phyloP scores from a whole-genome alignment of 2,113 vertebrate species.

The Oncorhynchus keta region DNA sequence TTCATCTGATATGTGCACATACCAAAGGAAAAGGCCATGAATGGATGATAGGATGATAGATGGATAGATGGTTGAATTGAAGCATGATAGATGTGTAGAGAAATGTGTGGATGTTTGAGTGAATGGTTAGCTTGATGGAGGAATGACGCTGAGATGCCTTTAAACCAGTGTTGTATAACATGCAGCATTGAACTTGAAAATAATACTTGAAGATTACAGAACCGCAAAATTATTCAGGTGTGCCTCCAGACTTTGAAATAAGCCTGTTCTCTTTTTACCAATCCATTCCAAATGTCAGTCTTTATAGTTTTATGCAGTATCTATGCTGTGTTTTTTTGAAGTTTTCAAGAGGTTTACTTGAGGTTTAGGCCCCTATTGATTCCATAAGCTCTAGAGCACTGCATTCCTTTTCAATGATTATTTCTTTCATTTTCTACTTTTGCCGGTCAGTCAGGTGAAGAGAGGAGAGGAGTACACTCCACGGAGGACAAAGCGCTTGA shows the following conservation, averaged over 20 bases:
- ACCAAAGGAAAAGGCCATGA: constrained; percentile 6
- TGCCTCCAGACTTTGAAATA: constrained; percentile 12
- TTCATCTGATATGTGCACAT: not conserved
- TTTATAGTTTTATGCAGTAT: not conserved
- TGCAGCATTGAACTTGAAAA: constrained; percentile 6
- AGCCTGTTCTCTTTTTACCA: not conserved
- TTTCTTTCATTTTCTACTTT: not conserved
- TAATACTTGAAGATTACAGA: constrained; percentile 10
- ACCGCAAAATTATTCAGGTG: not conserved
- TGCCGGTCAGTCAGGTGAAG: not conserved
- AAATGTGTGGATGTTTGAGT: constrained; percentile 14
- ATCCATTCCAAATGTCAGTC: not conserved
- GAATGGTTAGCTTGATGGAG: constrained; percentile 15
- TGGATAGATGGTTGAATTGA: constrained; percentile 19
- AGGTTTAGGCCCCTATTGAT: not conserved
- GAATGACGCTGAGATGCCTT: constrained; percentile 19
- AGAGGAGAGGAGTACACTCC: not conserved
- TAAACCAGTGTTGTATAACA: constrained; percentile 12
- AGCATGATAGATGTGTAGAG: not conserved
- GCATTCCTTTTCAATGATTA: not conserved
- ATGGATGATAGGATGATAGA: constrained; percentile 20
- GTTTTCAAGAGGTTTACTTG: not conserved
- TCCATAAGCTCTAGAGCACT: not conserved
- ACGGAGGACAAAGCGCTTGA: not conserved
- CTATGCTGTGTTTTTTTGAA: not conserved